Percentiles rank a stretch among this genome's conserved stretches.
Conservation (phyloP, 2,888 invertebrate species). For the Criorhina ranunculi region DNA sequence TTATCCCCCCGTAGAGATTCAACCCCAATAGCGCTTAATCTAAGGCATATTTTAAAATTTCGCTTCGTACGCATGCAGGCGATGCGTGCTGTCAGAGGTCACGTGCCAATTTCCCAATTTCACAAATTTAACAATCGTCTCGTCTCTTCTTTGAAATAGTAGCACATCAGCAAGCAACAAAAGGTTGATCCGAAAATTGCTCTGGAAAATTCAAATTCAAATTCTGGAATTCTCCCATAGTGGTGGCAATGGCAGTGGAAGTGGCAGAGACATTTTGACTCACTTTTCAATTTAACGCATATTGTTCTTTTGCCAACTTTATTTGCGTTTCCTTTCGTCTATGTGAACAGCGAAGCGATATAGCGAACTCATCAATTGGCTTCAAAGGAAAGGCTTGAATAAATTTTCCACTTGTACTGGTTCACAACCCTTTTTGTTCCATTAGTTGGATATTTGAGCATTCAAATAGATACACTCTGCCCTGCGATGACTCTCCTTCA, state of each 20-base stretch:
- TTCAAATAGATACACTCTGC: conserved; percentile 62
- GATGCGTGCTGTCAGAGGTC: conserved; percentile 76
- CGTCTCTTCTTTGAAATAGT: conserved; percentile 70
- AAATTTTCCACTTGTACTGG: conserved; percentile 75
- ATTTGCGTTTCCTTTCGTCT: conserved; percentile 69
- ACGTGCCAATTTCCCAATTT: conserved; percentile 77
- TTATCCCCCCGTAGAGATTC: conserved; percentile 69
- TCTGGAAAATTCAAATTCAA: conserved; percentile 69
- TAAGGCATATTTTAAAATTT: conserved; percentile 77
- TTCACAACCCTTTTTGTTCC: conserved; percentile 72
- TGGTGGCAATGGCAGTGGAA: conserved; percentile 25
- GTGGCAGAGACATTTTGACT: conserved; percentile 52
- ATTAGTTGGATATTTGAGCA: conserved; percentile 68
- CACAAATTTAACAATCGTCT: conserved; percentile 72
- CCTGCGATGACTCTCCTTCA: conserved; percentile 36
- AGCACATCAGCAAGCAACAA: conserved; percentile 73
- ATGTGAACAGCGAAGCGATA: conserved; percentile 45
- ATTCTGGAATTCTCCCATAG: conserved; percentile 47
- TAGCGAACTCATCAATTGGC: conserved; percentile 66
- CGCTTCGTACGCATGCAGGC: conserved; percentile 72
- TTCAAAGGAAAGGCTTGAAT: conserved; percentile 77
- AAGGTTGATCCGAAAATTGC: conserved; percentile 75
- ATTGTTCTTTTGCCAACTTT: conserved; percentile 74
- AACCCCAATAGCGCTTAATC: conserved; percentile 73
- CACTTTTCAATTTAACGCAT: conserved; percentile 73